Percentiles rank a stretch among this genome's conserved stretches.
phyloP scores from a whole-genome alignment of 1,140 invertebrate genomes.

The Papilio polyxenes region DNA sequence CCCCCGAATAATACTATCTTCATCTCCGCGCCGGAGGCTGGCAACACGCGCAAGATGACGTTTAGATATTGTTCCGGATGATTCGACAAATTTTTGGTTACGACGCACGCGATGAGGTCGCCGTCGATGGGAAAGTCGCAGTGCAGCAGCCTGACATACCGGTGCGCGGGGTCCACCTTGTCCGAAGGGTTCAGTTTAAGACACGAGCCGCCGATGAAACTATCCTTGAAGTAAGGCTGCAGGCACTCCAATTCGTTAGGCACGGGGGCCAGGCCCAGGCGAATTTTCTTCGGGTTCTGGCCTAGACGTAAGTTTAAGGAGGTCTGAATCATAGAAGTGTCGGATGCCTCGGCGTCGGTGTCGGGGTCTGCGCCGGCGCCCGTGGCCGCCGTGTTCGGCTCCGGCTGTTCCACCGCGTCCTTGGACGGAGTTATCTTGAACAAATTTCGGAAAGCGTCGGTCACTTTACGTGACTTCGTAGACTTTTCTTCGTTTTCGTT shows the following conservation, averaged over 20 bases:
- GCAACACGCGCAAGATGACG: slow-evolving; percentile 49
- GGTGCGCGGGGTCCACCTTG: slow-evolving; percentile 48
- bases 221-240: slow-evolving; percentile 63
- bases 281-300: slow-evolving; percentile 41
- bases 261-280: slow-evolving; percentile 52
- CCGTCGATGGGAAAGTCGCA: slow-evolving; percentile 61
- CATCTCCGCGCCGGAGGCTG: slow-evolving; percentile 29
- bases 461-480: slow-evolving; percentile 17
- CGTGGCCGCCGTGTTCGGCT: background rate
- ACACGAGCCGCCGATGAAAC: slow-evolving; percentile 68
- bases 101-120: slow-evolving; percentile 61
- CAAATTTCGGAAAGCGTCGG: slow-evolving; percentile 42
- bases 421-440: slow-evolving; percentile 46
- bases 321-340: slow-evolving; percentile 50
- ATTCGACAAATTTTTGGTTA: slow-evolving; percentile 57
- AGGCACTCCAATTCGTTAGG: slow-evolving; percentile 59
- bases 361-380: background rate
- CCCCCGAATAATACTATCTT: slow-evolving; percentile 56
- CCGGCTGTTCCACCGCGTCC: slow-evolving; percentile 19
- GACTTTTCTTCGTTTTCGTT: slow-evolving; percentile 46
- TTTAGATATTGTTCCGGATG: slow-evolving; percentile 57
- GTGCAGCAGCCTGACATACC: slow-evolving; percentile 58
- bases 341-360: background rate
- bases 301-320: slow-evolving; percentile 52
- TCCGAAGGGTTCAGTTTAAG: slow-evolving; percentile 62